Base-by-base conservation (phyloP, 2,113 vertebrate genomes). In the Phalacrocorax brasilianus region DNA sequence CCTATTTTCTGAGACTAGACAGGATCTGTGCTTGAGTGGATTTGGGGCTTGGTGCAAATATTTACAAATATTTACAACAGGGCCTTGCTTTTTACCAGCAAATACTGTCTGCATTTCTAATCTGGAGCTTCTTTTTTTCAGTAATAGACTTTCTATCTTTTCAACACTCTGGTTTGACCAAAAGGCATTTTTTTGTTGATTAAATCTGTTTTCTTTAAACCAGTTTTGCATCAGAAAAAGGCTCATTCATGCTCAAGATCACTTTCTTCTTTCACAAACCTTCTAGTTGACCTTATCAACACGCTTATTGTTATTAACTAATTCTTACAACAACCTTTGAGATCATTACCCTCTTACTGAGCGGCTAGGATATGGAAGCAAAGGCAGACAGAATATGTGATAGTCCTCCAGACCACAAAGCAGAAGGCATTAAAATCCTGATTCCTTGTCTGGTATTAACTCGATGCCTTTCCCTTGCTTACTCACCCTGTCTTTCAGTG, bases 181-280 rank as follows among this genome's bases (percentile, higher is more conserved):
- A 62, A 65, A 68, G 61, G 55, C 56, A 0, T 53, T 33, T 89
- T 95, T 52, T 70, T 83, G 49, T 56, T 87, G 27, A 87, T 55
- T 89, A 76, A 92, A 85, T 79, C 56, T 75, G 8, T 24, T 85
- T 58, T 88, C 35, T 77, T 77, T 92, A 80, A 72, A 91, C 19
- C 19, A 75, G n/a, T 49, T 92, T 97, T 96, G 92, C 77, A 77
- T 92, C 47, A 94, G 75, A 75, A 94, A 80, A 67, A 63, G 58
- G 55, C 12, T 77, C 30, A 90, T 86, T 95, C 50, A 89, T 49
- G 49, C 44, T 81, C 30, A 67, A 53, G 68, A 78, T 86, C 83
- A 61, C 40, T 50, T 93, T 81, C 68, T 59, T 83, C 50, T 92
- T 89, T 62, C 30, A 82, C 45, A 91, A 75, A 93, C 65, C 49